Evolutionary conservation across 2,888 invertebrate genomes (phyloP).

Genomic region (Pollenia amentaria): DNA sequence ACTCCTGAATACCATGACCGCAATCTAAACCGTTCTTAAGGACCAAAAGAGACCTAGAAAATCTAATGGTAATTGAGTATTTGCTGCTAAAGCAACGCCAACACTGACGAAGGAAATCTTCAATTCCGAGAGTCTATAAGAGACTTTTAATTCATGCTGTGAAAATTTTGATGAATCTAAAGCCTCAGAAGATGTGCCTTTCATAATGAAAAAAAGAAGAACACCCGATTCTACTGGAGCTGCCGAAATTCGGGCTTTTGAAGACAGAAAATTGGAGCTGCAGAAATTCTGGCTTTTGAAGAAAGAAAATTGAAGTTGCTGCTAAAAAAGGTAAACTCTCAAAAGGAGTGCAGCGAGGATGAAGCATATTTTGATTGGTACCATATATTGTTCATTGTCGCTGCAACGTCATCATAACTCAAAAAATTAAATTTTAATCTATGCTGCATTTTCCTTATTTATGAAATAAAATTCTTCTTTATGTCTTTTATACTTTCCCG

Average conservation of each 20-base stretch:
- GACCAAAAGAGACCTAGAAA: slow-evolving; percentile 55
- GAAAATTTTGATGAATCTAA: slow-evolving; percentile 10
- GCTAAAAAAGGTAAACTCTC: slow-evolving; percentile 26
- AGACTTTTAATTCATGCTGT: not conserved
- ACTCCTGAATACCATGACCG: slow-evolving; percentile 30
- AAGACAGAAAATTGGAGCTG: slow-evolving; percentile 44
- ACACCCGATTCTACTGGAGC: not conserved
- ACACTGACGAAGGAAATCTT: slow-evolving; percentile 14
- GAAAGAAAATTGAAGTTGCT: slow-evolving; percentile 50
- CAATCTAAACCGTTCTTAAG: slow-evolving; percentile 52
- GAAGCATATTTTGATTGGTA: slow-evolving; percentile 48
- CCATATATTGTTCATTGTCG: not conserved
- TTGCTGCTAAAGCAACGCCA: not conserved
- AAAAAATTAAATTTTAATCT: no score
- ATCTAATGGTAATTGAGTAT: slow-evolving; percentile 11
- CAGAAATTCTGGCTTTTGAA: slow-evolving; percentile 13
- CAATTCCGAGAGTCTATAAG: slow-evolving; percentile 7
- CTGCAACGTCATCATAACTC: no score
- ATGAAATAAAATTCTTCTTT: no score
- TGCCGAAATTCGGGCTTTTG: slow-evolving; percentile 4
- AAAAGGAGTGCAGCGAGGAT: slow-evolving; percentile 37
- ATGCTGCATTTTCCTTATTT: no score
- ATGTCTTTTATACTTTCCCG: no score
- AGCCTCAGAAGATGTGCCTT: not conserved
- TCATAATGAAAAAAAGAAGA: slow-evolving; percentile 11